These are phyloP conservation scores for Cistogaster globosa DNA, from an alignment of 2,888 invertebrate species.

Conservation along the genomic window DNA sequence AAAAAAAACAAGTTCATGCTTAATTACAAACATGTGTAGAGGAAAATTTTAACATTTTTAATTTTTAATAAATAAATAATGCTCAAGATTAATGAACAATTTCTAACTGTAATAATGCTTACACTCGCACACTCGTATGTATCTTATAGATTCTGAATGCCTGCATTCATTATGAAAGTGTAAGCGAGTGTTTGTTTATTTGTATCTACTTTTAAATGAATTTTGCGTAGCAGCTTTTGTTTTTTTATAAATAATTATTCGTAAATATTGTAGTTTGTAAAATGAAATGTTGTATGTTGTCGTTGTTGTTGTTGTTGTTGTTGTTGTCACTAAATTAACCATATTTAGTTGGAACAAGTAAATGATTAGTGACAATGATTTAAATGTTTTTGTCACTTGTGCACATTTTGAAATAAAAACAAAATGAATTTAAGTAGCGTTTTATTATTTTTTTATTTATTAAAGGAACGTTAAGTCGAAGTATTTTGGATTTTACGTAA, in stretches of 20 bases:
- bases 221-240: slow-evolving; percentile 59
- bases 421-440: no score
- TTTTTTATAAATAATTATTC: no score
- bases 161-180: background rate
- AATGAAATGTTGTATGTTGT: slow-evolving; percentile 2
- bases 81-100: slow-evolving; percentile 50
- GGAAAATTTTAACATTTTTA: slow-evolving; percentile 44
- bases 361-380: slow-evolving; percentile 62
- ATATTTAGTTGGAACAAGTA: slow-evolving; percentile 68
- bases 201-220: slow-evolving; percentile 32
- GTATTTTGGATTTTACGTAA: no score
- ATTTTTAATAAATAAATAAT: slow-evolving; percentile 29
- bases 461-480: no score
- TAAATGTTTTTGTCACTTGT: slow-evolving; percentile 46
- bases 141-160: slow-evolving; percentile 9
- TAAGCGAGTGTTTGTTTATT: background rate
- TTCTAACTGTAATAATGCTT: slow-evolving; percentile 57
- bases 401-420: slow-evolving; percentile 14
- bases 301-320: slow-evolving; percentile 16
- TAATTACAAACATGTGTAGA: slow-evolving; percentile 58
- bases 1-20: slow-evolving; percentile 32
- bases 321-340: slow-evolving; percentile 52
- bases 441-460: no score
- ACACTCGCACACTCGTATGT: background rate
- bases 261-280: no score